Conservation (phyloP, 2,113 vertebrate species). For the Petromus typicus region DNA sequence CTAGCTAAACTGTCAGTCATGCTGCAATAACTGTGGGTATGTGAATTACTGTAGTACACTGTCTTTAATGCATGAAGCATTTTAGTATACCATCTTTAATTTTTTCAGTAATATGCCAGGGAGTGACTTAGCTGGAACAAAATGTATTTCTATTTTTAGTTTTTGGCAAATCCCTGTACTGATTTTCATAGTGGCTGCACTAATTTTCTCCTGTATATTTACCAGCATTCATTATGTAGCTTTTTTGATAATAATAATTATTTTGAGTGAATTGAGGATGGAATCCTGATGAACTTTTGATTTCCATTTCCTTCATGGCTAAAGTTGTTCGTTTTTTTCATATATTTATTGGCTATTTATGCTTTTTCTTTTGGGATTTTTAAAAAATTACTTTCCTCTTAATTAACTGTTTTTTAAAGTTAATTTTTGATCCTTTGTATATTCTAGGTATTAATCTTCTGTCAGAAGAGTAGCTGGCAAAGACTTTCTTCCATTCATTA, state of each 20-base stretch:
- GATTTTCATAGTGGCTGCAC: not conserved
- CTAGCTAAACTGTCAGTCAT: not conserved
- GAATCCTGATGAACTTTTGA: not conserved
- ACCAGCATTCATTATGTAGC: not conserved
- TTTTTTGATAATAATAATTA: not conserved
- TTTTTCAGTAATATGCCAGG: not conserved
- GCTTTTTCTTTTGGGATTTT: not conserved
- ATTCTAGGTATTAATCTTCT: not conserved
- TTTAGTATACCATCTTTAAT: not conserved
- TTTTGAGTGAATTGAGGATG: not conserved
- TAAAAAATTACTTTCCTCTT: not conserved
- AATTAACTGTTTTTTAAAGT: not conserved
- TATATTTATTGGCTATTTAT: not conserved
- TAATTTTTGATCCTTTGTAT: not conserved
- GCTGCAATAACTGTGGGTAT: not conserved
- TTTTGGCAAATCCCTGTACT: not conserved
- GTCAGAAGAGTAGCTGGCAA: not conserved
- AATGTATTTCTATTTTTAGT: not conserved
- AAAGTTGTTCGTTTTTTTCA: not conserved
- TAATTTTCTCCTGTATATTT: not conserved
- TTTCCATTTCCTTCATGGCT: not conserved
- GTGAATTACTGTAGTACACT: not conserved
- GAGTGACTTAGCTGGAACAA: not conserved
- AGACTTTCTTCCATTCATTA: not conserved
- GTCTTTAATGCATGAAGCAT: not conserved